Conservation (phyloP, 2,113 vertebrate genomes). For the Phyllostomus discolor region DNA sequence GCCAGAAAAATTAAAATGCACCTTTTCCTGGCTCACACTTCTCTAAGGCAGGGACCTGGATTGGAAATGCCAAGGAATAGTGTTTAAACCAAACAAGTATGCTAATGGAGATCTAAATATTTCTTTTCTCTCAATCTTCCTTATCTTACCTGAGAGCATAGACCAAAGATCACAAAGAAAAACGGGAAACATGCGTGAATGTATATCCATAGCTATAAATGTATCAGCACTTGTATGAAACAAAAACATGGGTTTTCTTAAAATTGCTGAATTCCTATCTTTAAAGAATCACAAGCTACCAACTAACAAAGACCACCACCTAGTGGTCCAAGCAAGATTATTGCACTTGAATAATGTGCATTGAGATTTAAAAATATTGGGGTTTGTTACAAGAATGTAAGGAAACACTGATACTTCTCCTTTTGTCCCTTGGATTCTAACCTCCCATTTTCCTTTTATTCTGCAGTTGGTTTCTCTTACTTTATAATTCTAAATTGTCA, state of each 20-base stretch:
- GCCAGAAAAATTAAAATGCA: not conserved
- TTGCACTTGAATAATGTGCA: constrained; percentile 20
- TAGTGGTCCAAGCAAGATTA: constrained; percentile 51
- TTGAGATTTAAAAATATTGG: not conserved
- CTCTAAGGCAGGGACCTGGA: not conserved
- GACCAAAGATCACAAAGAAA: not conserved
- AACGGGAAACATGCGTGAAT: not conserved
- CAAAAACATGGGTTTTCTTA: not conserved
- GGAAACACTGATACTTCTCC: not conserved
- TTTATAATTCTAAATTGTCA: not conserved
- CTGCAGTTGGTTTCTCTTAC: not conserved
- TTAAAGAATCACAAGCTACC: constrained; percentile 26
- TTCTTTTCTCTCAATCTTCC: not conserved
- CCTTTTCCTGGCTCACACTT: not conserved
- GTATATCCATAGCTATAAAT: not conserved
- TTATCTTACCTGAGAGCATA: not conserved
- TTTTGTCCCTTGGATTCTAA: not conserved
- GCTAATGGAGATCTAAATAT: not conserved
- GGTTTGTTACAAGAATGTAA: not conserved
- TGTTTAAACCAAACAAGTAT: not conserved
- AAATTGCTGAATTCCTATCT: not conserved
- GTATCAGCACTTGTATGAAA: not conserved
- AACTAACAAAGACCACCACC: constrained; percentile 72
- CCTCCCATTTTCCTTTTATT: not conserved
- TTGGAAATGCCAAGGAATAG: not conserved